A percentile compares a stretch with the other conserved stretches of the same genome.
Evolutionary conservation across 2,888 invertebrate species (phyloP).

Genomic region (Pristionchus exspectatus): DNA sequence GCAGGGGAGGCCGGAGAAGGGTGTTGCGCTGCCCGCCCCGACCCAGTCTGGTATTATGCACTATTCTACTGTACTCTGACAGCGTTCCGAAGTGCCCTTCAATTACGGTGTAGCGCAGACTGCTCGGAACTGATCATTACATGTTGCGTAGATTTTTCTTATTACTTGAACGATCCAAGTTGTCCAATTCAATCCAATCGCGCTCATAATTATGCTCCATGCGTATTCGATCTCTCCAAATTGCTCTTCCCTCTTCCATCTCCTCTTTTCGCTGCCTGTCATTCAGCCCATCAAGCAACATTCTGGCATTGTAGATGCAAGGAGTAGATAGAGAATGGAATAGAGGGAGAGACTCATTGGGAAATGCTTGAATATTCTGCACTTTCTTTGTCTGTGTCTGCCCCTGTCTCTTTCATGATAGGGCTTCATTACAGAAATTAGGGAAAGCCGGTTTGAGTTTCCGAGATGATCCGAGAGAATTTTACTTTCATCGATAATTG

Average conservation of each 20-base stretch:
- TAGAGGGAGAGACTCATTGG: background rate
- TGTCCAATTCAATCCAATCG: background rate
- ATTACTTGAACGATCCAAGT: background rate
- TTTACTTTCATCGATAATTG: background rate
- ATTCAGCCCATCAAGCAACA: constrained; percentile 39
- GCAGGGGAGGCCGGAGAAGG: background rate
- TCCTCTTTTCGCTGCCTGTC: background rate
- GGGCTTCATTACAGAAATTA: background rate
- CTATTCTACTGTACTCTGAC: background rate
- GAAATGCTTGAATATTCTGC: constrained; percentile 42
- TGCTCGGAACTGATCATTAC: background rate
- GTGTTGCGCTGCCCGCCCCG: background rate
- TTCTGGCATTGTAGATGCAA: constrained; percentile 40
- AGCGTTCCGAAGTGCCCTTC: background rate
- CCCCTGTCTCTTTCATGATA: background rate
- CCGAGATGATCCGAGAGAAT: background rate
- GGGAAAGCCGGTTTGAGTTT: background rate
- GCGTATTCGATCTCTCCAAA: constrained; percentile 16
- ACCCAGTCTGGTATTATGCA: background rate
- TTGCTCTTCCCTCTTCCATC: background rate
- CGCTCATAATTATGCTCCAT: background rate
- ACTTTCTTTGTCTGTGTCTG: constrained; percentile 35
- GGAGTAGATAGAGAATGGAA: constrained; percentile 1
- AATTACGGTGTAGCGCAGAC: background rate
- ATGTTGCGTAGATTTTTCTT: background rate